Evolutionary conservation across 2,113 vertebrate genomes (phyloP).

Genomic region (Campylomormyrus tamandua): DNA sequence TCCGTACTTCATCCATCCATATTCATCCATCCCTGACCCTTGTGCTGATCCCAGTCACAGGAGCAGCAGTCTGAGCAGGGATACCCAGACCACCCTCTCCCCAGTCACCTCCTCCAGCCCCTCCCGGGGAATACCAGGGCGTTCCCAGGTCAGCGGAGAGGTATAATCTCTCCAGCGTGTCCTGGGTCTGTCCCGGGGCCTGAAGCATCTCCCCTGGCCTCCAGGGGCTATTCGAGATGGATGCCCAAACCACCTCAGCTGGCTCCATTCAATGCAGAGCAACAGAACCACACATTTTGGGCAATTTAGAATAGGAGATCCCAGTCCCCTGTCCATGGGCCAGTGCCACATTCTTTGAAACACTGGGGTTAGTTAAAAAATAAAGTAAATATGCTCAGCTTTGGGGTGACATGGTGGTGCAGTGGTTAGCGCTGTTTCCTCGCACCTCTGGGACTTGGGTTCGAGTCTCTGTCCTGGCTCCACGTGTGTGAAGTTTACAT

Average conservation of each 20-base stretch:
- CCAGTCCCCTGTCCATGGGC: background rate
- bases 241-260: background rate
- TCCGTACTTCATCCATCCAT: no score
- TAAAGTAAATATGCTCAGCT: background rate
- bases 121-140: background rate
- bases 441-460: background rate
- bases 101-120: background rate
- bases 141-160: background rate
- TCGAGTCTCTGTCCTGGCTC: no score
- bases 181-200: background rate
- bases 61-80: background rate
- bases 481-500: no score
- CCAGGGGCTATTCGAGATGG: background rate
- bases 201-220: background rate
- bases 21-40: background rate
- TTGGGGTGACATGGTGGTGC: background rate
- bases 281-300: background rate
- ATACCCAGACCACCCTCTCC: background rate
- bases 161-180: background rate
- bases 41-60: background rate
- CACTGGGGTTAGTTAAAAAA: background rate
- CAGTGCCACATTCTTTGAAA: background rate
- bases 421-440: background rate
- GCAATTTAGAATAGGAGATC: background rate
- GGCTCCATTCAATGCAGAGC: background rate